A percentile compares a stretch with the other conserved stretches of the same genome.
phyloP scores from a whole-genome alignment of 2,888 invertebrate genomes.

The Apodemia mormo region DNA sequence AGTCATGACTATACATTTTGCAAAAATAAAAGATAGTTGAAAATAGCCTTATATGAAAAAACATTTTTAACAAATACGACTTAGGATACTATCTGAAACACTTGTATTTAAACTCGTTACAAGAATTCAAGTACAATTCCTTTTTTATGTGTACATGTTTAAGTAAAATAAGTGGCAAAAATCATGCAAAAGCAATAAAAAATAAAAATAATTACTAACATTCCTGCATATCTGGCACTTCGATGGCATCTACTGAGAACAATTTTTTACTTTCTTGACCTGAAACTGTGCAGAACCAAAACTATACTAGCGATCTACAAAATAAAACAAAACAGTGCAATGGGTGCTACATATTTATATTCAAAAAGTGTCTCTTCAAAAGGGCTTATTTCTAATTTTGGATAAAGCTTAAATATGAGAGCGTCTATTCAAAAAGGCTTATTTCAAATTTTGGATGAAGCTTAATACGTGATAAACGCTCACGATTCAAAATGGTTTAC shows the following conservation, averaged over 20 bases:
- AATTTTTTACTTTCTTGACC: constrained; percentile 62
- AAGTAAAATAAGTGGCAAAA: constrained; percentile 1
- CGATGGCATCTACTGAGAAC: constrained; percentile 68
- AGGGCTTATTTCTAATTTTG: neutral
- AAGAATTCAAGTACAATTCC: no score
- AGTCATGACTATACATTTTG: no score
- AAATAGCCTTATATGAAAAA: no score
- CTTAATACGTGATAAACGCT: no score
- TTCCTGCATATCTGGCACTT: constrained; percentile 75
- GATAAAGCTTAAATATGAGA: no score
- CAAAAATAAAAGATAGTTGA: no score
- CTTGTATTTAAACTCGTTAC: no score
- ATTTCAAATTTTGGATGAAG: no score
- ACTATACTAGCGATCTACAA: constrained; percentile 45
- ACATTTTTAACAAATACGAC: no score
- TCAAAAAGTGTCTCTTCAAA: neutral
- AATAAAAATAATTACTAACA: constrained; percentile 64
- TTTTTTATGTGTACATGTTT: neutral
- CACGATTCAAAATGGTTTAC: no score
- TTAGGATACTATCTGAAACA: no score
- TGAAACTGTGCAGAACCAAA: constrained; percentile 58
- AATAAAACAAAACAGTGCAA: constrained; percentile 38
- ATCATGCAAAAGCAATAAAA: constrained; percentile 36
- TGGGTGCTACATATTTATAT: neutral
- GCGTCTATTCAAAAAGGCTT: no score